phyloP scores from a whole-genome alignment of 92 coral and sea anemone genomes.

The Muricea muricata region DNA sequence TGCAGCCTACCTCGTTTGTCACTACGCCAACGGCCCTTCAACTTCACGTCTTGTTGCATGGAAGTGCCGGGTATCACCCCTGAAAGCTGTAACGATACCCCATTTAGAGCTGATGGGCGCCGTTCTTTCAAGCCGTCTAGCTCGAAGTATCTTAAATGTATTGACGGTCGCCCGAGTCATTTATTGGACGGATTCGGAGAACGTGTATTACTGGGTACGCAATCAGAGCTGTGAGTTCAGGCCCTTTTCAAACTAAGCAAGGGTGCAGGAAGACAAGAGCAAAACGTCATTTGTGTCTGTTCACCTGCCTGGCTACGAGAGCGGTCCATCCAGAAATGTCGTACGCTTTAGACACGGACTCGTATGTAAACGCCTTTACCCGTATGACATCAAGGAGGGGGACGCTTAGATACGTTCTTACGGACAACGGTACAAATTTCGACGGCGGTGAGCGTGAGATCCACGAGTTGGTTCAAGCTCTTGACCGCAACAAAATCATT shows the following conservation, averaged over 20 bases:
- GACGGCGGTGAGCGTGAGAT: slow-evolving; percentile 60
- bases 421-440: slow-evolving; percentile 56
- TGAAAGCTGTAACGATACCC: slow-evolving; percentile 42
- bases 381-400: slow-evolving; percentile 25
- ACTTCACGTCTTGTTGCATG: slow-evolving; percentile 44
- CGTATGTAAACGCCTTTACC: slow-evolving; percentile 25
- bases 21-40: slow-evolving; percentile 17
- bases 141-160: slow-evolving; percentile 24
- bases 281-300: slow-evolving; percentile 64
- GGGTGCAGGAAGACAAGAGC: slow-evolving; percentile 56
- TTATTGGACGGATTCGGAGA: slow-evolving; percentile 54
- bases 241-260: slow-evolving; percentile 61
- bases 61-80: slow-evolving; percentile 45
- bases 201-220: slow-evolving; percentile 62
- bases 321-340: slow-evolving; percentile 57
- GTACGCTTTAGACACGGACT: slow-evolving; percentile 43
- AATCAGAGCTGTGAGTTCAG: slow-evolving; percentile 45
- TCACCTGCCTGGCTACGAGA: slow-evolving; percentile 63
- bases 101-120: slow-evolving; percentile 59
- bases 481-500: slow-evolving; percentile 49
- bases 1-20: slow-evolving; percentile 21
- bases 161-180: slow-evolving; percentile 26
- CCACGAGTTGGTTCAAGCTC: slow-evolving; percentile 41
- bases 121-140: slow-evolving; percentile 36
- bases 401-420: slow-evolving; percentile 20